Conservation (phyloP, 2,888 invertebrate genomes). For the Taphrorychus bicolor region DNA sequence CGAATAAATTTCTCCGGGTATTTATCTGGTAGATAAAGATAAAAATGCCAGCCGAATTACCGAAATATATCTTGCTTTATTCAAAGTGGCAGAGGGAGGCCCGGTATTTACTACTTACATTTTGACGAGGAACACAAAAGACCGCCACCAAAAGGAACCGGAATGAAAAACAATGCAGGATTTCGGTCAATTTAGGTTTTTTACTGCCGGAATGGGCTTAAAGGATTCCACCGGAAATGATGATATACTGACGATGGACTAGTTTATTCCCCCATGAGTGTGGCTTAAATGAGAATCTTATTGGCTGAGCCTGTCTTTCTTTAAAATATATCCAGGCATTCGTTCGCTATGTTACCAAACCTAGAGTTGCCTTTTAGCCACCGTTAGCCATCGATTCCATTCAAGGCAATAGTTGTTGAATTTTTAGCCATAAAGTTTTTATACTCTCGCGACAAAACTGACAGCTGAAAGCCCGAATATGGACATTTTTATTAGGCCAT, state of each 20-base stretch:
- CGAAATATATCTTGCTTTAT: conserved; percentile 40
- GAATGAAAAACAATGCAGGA: conserved; percentile 36
- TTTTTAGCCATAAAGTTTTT: conserved; percentile 2
- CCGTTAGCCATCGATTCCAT: not conserved
- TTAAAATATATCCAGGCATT: not conserved
- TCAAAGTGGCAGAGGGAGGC: conserved; percentile 34
- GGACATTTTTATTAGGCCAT: conserved; percentile 11
- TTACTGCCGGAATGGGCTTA: conserved; percentile 26
- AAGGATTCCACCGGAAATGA: conserved; percentile 18
- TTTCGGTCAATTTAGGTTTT: conserved; percentile 36
- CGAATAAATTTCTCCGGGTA: conserved; percentile 27
- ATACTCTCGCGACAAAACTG: conserved; percentile 3
- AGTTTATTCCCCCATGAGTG: conserved; percentile 11
- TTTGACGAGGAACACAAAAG: conserved; percentile 29
- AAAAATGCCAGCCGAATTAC: conserved; percentile 35
- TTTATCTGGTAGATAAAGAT: conserved; percentile 31
- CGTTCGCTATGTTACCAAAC: not conserved
- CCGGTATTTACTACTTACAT: conserved; percentile 35
- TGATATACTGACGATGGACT: conserved; percentile 20
- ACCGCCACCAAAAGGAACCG: conserved; percentile 18
- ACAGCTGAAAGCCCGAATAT: conserved; percentile 18
- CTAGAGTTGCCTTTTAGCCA: not conserved
- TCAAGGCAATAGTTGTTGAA: not conserved
- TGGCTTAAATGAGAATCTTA: not conserved
- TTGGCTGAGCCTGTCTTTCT: not conserved